Evolutionary conservation across 2,113 vertebrate species (phyloP), one percentile per base, ranked within the genome.

Genomic region (Nipponia nippon): DNA sequence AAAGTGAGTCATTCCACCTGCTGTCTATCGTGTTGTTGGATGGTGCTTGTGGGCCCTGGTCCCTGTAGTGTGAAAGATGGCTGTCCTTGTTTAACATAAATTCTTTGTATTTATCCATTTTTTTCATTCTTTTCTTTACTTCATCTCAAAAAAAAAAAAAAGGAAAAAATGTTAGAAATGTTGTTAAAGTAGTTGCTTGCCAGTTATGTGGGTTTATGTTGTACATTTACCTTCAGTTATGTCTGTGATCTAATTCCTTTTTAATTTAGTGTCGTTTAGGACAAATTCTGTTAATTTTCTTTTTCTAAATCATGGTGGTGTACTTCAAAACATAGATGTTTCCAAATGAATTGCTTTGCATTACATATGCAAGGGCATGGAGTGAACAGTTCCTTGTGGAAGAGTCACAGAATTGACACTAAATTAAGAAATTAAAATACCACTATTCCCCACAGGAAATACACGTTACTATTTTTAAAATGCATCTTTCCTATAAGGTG

Each of bases 1-100:
- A 98, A 99, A 99, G 99, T 99, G 99, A 99, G 99, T 99, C 99
- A 99, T 99, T 98, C 98, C 99, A 99, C 99, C 99, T 99, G 99
- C 99, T 99, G 99, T 99, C 99, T 99, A 92, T 98, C 97, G 97
- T 99, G 98, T 97, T 99, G 98, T 99, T 96, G 98, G 98, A 98
- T 99, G 99, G 98, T 99, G 99, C 98, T 99, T 98, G 98, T 98
- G 98, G 98, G 98, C 97, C 98, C 97, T 89, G 97, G 96, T 96
- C 97, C 98, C 95, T 98, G 98, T 99, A 98, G 99, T 99, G 97
- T 99, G 98, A 98, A 98, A 99, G 98, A 98, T 99, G 99, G 99
- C 99, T 99, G 99, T 99, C 98, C 98, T 98, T 99, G 98, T 99
- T 98, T 85, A 98, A 98, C 98, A 98, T 98, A 92, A 98, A 98